These are phyloP conservation scores for Acanthurus lineatus DNA, from an alignment of 2,797 vertebrate genomes.

Conservation along the genomic window DNA sequence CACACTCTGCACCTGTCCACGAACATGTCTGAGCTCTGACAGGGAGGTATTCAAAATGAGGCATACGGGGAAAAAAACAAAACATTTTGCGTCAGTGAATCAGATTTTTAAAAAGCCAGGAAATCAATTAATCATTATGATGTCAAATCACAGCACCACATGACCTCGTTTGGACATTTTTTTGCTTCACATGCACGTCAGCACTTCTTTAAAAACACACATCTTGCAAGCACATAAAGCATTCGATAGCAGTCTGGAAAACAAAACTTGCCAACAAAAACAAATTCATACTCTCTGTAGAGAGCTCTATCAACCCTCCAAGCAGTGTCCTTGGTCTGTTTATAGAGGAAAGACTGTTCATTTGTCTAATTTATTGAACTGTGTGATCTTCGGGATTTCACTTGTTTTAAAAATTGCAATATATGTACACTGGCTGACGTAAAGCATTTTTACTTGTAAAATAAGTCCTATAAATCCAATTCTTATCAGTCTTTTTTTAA, in stretches of 20 bases:
- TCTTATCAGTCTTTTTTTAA: conserved; percentile 1
- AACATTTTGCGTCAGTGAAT: conserved; percentile 50
- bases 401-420: conserved; percentile 24
- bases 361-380: conserved; percentile 32
- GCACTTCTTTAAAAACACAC: conserved; percentile 47
- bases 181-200: conserved; percentile 54
- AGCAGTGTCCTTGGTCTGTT: conserved; percentile 47
- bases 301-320: conserved; percentile 27
- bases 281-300: conserved; percentile 30
- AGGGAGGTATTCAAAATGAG: conserved; percentile 15
- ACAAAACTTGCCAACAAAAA: conserved; percentile 51
- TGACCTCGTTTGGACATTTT: conserved; percentile 20
- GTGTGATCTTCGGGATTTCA: conserved; percentile 25
- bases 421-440: conserved; percentile 1
- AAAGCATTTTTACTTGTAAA: not conserved
- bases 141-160: conserved; percentile 54
- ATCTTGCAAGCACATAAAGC: conserved; percentile 26
- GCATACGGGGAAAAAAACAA: not conserved
- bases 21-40: conserved; percentile 23
- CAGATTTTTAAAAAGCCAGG: conserved; percentile 25
- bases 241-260: conserved; percentile 28
- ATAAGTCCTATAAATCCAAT: not conserved
- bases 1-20: conserved; percentile 11
- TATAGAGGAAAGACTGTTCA: conserved; percentile 29
- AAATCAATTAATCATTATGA: conserved; percentile 60